Evolutionary conservation across 1,140 invertebrate genomes (phyloP).

Genomic region (Neelides sp.): DNA sequence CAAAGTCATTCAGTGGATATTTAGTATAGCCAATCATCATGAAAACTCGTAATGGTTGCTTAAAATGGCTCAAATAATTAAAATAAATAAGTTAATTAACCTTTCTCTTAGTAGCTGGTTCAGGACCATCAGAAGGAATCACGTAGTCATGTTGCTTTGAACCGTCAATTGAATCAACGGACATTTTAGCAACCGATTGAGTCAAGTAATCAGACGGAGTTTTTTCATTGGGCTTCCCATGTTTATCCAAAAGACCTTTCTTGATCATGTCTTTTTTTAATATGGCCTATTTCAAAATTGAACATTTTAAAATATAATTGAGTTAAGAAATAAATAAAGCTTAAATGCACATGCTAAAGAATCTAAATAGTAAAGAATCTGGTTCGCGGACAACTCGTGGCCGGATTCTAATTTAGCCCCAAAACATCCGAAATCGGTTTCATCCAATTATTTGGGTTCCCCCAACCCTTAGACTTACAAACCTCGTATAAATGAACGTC

Average conservation of each 20-base stretch:
- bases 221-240: conserved; percentile 94
- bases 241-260: conserved; percentile 83
- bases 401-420: no score
- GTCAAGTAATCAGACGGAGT: conserved; percentile 79
- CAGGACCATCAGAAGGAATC: conserved; percentile 28
- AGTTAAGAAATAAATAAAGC: conserved; percentile 1
- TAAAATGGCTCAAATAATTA: no score
- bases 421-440: no score
- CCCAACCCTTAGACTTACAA: no score
- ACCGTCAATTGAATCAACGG: conserved; percentile 3
- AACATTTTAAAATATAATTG: background rate
- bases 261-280: conserved; percentile 85
- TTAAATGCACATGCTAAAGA: no score
- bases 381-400: no score
- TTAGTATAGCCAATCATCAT: conserved; percentile 1
- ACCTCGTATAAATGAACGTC: no score
- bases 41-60: conserved; percentile 6
- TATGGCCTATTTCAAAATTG: conserved; percentile 47
- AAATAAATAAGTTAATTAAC: conserved; percentile 2
- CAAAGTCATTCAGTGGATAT: background rate
- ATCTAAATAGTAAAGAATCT: no score
- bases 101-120: conserved; percentile 20
- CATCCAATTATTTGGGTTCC: no score
- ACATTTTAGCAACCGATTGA: conserved; percentile 34
- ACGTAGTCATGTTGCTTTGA: conserved; percentile 13